Base-by-base conservation (phyloP, 2,797 vertebrate species). In the Diceros bicornis region DNA sequence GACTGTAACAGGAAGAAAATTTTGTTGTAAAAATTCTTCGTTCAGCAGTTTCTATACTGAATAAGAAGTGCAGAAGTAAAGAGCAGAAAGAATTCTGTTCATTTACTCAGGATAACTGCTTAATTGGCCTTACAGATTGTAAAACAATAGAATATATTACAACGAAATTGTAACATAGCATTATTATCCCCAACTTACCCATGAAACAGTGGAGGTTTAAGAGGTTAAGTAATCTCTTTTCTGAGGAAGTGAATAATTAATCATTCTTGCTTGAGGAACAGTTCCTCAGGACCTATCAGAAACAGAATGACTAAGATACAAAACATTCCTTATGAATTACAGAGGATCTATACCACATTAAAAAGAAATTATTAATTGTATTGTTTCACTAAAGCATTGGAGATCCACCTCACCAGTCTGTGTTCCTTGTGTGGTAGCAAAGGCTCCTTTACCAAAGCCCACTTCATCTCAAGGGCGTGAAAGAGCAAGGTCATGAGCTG, bases 1-100 rank as follows among this genome's bases (percentile, higher is more conserved):
- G 37, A 72, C 69, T 88, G 23, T 69, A 83, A 91, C 14, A 78
- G 62, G 77, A 89, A 92, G 71, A 78, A 68, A 91, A 87, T 52
- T 25, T 41, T 94, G n/a, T 62, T 57, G 13, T 62, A 52, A 91
- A 82, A 69, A 75, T 34, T 68, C 59, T 89, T 62, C 82, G 61
- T 61, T 71, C 78, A 32, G 16, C 44, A 78, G 84, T 13, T 91
- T 52, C 50, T 61, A 20, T 37, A 25, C 21, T 68, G 29, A 94
- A 82, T 69, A 62, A 87, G 20, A 78, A 90, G 29, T 82, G 37
- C 23, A 57, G 50, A 77, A 61, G 68, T 47, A 68, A 77, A 77
- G 7, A 88, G 6, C 23, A 66, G 64, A 64, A 84, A 84, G 34
- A 89, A 78, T 64, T 66, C 29, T 78, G n/a, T 71, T 44, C 41